phyloP scores from a whole-genome alignment of 2,797 vertebrate genomes.

The Diplodus puntazzo region DNA sequence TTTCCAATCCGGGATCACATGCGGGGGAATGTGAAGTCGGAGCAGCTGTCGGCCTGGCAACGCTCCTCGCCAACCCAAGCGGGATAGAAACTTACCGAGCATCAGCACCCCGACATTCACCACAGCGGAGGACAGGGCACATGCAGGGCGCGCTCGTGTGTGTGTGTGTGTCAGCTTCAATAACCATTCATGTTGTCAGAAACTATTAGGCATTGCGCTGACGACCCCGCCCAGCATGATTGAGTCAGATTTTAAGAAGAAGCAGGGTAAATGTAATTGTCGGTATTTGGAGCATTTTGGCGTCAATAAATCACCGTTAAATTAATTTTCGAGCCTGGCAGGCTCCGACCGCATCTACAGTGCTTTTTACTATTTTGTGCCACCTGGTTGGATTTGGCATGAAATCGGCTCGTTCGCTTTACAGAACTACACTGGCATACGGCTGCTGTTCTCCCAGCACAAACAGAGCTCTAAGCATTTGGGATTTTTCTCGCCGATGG shows the following conservation, averaged over 20 bases:
- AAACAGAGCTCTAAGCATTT: slow-evolving; percentile 14
- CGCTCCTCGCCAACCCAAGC: slow-evolving; percentile 65
- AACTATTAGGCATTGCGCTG: slow-evolving; percentile 40
- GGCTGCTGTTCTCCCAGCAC: slow-evolving; percentile 38
- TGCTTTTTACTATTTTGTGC: slow-evolving; percentile 56
- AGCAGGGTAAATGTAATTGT: slow-evolving; percentile 41
- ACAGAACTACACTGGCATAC: slow-evolving; percentile 42
- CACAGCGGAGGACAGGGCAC: slow-evolving; percentile 52
- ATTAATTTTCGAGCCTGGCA: slow-evolving; percentile 60
- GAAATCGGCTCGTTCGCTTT: slow-evolving; percentile 40
- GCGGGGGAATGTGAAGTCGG: slow-evolving; percentile 83
- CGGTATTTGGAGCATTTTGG: slow-evolving; percentile 45
- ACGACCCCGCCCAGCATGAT: slow-evolving; percentile 41
- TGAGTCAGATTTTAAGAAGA: slow-evolving; percentile 37
- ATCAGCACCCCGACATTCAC: slow-evolving; percentile 64
- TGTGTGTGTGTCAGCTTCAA: slow-evolving; percentile 37
- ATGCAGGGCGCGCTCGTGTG: slow-evolving; percentile 6
- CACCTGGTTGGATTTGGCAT: slow-evolving; percentile 73
- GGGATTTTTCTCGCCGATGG: slow-evolving; percentile 29
- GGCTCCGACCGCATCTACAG: slow-evolving; percentile 34
- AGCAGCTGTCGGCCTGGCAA: slow-evolving; percentile 88
- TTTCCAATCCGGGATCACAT: slow-evolving; percentile 81
- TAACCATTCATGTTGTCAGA: slow-evolving; percentile 57
- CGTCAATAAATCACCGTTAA: slow-evolving; percentile 53
- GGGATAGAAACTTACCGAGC: slow-evolving; percentile 64